Percentiles rank a stretch among this genome's conserved stretches.
Conservation (phyloP, 2,113 vertebrate genomes). For the Balaeniceps rex region DNA sequence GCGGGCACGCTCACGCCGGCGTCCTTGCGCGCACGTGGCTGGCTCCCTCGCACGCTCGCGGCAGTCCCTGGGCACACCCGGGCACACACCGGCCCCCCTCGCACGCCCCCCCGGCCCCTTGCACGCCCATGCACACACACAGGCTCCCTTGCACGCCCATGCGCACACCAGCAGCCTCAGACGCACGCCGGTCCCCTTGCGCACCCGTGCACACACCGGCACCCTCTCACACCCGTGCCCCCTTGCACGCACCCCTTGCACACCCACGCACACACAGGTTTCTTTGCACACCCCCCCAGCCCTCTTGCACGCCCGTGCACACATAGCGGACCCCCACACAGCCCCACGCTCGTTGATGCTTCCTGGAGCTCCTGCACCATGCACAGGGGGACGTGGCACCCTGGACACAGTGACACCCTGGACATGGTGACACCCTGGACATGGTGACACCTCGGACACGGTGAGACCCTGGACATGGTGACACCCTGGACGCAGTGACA, state of each 20-base stretch:
- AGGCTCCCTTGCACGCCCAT: background rate
- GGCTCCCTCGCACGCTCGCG: background rate
- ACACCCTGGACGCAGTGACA: too few relatives aligned
- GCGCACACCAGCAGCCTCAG: too few relatives aligned
- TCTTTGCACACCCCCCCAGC: background rate
- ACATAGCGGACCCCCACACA: background rate
- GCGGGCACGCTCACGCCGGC: background rate
- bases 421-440: too few relatives aligned
- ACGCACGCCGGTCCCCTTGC: background rate
- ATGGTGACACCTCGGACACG: too few relatives aligned
- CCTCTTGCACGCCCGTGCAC: background rate
- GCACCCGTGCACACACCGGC: background rate
- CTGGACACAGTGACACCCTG: too few relatives aligned
- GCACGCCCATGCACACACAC: too few relatives aligned
- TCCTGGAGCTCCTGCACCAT: background rate
- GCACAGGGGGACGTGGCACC: too few relatives aligned
- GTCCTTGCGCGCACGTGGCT: accelerated
- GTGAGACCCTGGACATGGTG: background rate
- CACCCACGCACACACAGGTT: background rate
- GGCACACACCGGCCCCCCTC: background rate
- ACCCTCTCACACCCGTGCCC: background rate
- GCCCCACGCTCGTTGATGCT: background rate
- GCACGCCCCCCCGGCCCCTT: too few relatives aligned
- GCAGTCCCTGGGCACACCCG: background rate
- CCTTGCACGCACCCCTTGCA: background rate